Conservation (phyloP, 2,888 invertebrate species). For the Cactoblastis cactorum region DNA sequence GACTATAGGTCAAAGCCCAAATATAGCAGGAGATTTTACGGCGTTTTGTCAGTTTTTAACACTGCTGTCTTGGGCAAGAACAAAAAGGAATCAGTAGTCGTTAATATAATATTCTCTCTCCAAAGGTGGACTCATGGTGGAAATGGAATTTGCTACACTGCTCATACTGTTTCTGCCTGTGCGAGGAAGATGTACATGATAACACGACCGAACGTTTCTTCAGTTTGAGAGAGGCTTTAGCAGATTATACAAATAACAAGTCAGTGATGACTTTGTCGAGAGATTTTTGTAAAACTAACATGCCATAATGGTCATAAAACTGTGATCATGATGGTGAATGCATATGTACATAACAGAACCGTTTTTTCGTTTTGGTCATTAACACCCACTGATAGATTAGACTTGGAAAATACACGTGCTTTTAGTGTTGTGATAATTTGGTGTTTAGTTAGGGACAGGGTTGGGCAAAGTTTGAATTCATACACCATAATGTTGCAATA, state of each 20-base stretch:
- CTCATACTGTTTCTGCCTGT: constrained; percentile 93
- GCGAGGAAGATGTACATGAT: constrained; percentile 83
- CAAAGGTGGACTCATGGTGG: constrained; percentile 93
- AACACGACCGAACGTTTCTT: constrained; percentile 87
- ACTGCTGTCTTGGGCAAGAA: too few relatives aligned
- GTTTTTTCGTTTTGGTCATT: not conserved
- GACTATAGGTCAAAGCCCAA: too few relatives aligned
- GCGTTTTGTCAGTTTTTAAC: too few relatives aligned
- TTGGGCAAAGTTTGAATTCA: not conserved
- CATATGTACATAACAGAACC: too few relatives aligned
- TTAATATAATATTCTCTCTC: constrained; percentile 11
- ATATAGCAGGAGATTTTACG: too few relatives aligned
- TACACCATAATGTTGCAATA: too few relatives aligned
- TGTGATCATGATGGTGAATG: too few relatives aligned
- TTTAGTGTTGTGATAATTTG: not conserved
- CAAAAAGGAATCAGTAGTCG: not conserved
- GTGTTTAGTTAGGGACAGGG: not conserved
- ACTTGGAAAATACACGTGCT: not conserved
- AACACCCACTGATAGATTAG: not conserved
- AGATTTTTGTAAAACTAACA: constrained; percentile 6
- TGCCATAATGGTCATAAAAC: not conserved
- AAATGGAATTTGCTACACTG: constrained; percentile 90
- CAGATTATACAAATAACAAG: constrained; percentile 81
- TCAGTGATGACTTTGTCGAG: constrained; percentile 53
- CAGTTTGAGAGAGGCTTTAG: constrained; percentile 82